phyloP scores from a whole-genome alignment of 1,140 invertebrate genomes.

The Drosophila burlai region DNA sequence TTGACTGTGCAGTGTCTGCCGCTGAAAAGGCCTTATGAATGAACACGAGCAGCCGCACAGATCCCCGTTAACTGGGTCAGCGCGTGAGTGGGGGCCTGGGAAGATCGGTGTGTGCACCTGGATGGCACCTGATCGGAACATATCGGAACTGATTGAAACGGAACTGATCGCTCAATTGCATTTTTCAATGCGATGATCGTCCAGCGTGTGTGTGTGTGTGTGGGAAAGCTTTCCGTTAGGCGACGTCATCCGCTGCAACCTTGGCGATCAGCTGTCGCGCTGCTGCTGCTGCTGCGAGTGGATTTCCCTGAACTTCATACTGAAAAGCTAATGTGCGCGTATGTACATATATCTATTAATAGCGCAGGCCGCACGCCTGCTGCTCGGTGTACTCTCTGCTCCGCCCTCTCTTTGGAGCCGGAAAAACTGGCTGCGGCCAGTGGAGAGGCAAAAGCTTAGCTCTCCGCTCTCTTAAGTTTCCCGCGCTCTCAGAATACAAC shows the following conservation, averaged over 20 bases:
- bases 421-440: constrained; percentile 36
- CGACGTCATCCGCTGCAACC: constrained; percentile 60
- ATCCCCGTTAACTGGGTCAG: constrained; percentile 68
- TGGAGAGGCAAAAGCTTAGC: constrained; percentile 42
- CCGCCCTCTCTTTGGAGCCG: constrained; percentile 39
- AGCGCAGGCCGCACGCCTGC: constrained; percentile 42
- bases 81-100: constrained; percentile 61
- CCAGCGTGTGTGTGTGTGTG: not conserved
- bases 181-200: constrained; percentile 59
- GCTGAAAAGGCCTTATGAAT: constrained; percentile 60
- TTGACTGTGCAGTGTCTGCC: constrained; percentile 10
- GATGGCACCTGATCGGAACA: constrained; percentile 11
- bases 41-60: constrained; percentile 39
- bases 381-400: constrained; percentile 2
- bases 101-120: constrained; percentile 26
- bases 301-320: constrained; percentile 81
- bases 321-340: constrained; percentile 63
- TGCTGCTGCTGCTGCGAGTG: constrained; percentile 39
- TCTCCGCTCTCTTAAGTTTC: constrained; percentile 44
- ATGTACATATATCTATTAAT: constrained; percentile 62
- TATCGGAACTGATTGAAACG: constrained; percentile 10
- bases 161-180: constrained; percentile 55
- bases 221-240: constrained; percentile 75
- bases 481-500: constrained; percentile 41
- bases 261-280: constrained; percentile 61